phyloP scores from a whole-genome alignment of 2,113 vertebrate species.

The Eretmochelys imbricata region DNA sequence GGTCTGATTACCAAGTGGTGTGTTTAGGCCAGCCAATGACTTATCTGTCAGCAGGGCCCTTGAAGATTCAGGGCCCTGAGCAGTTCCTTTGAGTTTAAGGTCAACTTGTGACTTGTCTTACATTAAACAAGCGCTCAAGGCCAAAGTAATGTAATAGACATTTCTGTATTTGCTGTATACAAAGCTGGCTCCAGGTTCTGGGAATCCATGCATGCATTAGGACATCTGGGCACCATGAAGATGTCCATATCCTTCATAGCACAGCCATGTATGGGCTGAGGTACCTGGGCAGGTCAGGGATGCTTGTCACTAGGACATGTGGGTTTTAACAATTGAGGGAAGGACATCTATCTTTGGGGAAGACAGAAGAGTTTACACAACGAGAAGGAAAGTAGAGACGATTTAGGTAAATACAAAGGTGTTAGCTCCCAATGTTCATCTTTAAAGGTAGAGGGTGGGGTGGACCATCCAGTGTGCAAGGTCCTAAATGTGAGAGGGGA shows the following conservation, averaged over 20 bases:
- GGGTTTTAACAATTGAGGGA: not conserved
- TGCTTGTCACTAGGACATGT: too few species aligned
- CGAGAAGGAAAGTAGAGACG: not conserved
- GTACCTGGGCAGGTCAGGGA: not conserved
- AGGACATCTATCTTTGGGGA: not conserved
- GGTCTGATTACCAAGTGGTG: not conserved
- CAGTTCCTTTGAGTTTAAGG: not conserved
- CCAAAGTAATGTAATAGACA: not conserved
- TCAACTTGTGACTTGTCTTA: not conserved
- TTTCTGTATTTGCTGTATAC: not conserved
- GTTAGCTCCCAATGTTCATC: not conserved
- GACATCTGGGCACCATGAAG: not conserved
- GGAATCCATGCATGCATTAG: not conserved
- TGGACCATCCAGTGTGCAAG: not conserved
- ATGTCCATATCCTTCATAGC: not conserved
- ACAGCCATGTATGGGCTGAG: not conserved
- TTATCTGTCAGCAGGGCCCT: not conserved
- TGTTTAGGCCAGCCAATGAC: not conserved
- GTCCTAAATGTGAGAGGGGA: not conserved
- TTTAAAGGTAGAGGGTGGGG: rapidly evolving
- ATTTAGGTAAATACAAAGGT: not conserved
- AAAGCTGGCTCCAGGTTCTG: not conserved
- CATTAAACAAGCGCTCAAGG: not conserved
- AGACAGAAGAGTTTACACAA: too few species aligned
- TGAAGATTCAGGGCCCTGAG: not conserved